Percentiles rank a stretch among this genome's conserved stretches.
Conservation (phyloP, 1,140 invertebrate genomes). For the Drosophila repletoides region DNA sequence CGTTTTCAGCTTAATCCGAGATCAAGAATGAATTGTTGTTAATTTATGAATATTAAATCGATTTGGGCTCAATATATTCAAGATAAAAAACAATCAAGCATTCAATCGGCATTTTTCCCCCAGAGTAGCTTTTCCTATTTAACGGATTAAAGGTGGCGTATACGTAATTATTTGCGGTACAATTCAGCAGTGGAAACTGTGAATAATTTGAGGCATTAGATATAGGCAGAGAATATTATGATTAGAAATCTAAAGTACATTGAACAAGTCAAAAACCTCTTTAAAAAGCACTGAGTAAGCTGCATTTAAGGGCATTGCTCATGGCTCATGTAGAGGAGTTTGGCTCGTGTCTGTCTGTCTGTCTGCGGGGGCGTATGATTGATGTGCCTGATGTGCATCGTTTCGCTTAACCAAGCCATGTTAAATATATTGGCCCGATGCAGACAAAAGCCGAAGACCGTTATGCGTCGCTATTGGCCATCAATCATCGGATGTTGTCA, state of each 20-base stretch:
- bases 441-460: slow-evolving; percentile 56
- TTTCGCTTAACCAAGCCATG: slow-evolving; percentile 28
- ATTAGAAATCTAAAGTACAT: too few species aligned
- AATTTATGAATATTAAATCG: too few species aligned
- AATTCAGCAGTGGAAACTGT: not conserved
- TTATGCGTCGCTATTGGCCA: slow-evolving; percentile 60
- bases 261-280: slow-evolving; percentile 2
- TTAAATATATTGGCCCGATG: slow-evolving; percentile 22
- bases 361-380: slow-evolving; percentile 60
- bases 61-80: too few species aligned
- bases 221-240: too few species aligned
- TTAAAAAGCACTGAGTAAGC: slow-evolving; percentile 23
- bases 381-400: slow-evolving; percentile 63
- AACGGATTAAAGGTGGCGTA: not conserved
- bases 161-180: not conserved
- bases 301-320: slow-evolving; percentile 40
- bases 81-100: too few species aligned
- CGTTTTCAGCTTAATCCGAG: too few species aligned
- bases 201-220: not conserved
- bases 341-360: slow-evolving; percentile 24
- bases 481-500: slow-evolving; percentile 56
- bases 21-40: too few species aligned
- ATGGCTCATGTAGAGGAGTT: slow-evolving; percentile 22
- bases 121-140: not conserved
- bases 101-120: too few species aligned